Evolutionary conservation across 2,888 invertebrate genomes (phyloP), one percentile per base, ranked within the genome.

Genomic region (Andricus curvator): DNA sequence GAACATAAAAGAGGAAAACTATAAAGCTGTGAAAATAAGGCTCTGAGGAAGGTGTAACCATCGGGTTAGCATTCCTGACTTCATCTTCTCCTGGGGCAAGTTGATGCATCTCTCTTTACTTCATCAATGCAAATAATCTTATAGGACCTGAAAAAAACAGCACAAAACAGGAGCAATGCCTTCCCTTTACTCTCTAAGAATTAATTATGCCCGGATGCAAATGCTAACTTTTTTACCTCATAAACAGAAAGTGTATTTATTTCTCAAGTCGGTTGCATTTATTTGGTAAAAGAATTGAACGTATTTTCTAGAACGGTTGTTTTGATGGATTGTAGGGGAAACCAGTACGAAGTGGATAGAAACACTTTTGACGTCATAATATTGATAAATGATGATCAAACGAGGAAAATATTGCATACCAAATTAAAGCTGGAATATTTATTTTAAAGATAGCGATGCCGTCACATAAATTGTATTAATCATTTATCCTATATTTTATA

Each of bases 11-110:
- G 74, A 74, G 33, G 33, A 74, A 74, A 74, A 74, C 29, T 74
- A 51, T 74, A 51, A 74, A 74, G 74, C 74, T 74, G 74, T 74
- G 74, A 74, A 74, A 74, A 74, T 74, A 74, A 56, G 74, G 51
- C 56, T 74, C 33, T 33, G 51, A 56, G 33, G 11, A 74, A 74
- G 51, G 29, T 51, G 51, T 33, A 74, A 56, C 70, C 70, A 74
- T 74, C 70, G 29, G 11, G 70, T 5, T 62, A 5, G 3, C n/a
- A 56, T n/a, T 56, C 51, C 51, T 51, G 33, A 29, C 70, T 74
- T n/a, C 25, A 62, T 74, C 70, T 74, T 74, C 51, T 29, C 25
- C 70, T 56, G 51, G 56, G 33, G 33, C 33, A 33, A 56, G 51
- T 33, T 56, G 33, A 56, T 74, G 51, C 70, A 33, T 33, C 70